Conservation (phyloP, 2,888 invertebrate species). For the Exephanes ischioxanthus region DNA sequence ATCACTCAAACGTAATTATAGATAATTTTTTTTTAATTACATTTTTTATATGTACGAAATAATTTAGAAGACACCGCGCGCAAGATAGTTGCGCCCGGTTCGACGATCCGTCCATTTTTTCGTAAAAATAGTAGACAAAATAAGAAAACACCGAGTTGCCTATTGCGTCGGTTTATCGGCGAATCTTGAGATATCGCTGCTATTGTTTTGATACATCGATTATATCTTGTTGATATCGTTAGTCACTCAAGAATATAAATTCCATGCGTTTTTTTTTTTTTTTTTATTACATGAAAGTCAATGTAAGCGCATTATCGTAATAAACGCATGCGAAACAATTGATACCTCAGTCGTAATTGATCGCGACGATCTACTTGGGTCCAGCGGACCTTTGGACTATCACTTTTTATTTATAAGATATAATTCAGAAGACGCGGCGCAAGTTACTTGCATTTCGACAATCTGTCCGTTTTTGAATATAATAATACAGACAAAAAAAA, state of each 20-base stretch:
- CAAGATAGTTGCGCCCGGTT: not conserved
- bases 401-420: too few relatives aligned
- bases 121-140: not conserved
- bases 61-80: not conserved
- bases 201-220: not conserved
- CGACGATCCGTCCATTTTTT: slow-evolving; percentile 2
- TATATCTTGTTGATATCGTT: not conserved
- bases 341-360: slow-evolving; percentile 2
- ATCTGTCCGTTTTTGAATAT: too few relatives aligned
- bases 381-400: slow-evolving; percentile 99
- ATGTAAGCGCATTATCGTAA: slow-evolving; percentile 56
- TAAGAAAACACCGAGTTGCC: not conserved
- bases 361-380: slow-evolving; percentile 90
- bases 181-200: not conserved
- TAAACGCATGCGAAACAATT: slow-evolving; percentile 10
- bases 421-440: too few relatives aligned
- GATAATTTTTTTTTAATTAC: not conserved
- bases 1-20: not conserved
- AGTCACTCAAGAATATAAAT: slow-evolving; percentile 26
- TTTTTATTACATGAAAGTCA: slow-evolving; percentile 14
- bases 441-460: too few relatives aligned
- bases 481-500: too few relatives aligned
- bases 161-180: not conserved
- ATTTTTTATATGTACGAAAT: slow-evolving; percentile 1
- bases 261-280: not conserved